Evolutionary conservation across 2,888 invertebrate species (phyloP), one percentile per base, ranked within the genome.

Genomic region (Pyrrhosoma nymphula): DNA sequence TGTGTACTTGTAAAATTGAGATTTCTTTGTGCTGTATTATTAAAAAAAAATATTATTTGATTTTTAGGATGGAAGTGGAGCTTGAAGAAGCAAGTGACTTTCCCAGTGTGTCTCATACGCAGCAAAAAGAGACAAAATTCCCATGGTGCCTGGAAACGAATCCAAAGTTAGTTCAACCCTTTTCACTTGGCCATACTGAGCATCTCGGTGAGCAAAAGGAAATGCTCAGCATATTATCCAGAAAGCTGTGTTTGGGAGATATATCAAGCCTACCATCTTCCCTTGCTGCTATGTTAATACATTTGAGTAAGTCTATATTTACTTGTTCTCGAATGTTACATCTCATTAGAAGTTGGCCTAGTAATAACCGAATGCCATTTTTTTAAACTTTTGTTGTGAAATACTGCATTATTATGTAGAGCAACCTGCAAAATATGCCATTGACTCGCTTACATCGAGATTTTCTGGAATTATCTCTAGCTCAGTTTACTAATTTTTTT

Each of bases 81-180:
- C 95, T 95, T 18, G 95, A 95, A 55, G 95, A 69, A 30, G 90
- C 69, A 10, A 69, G 56, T 89, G 95, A 30, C 35, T 95, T 95
- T 75, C 95, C 95, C 20, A 12, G 14, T 10, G 90, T 95, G 30
- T 82, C 95, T 30, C 95, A 95, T 88, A 63, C 95, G 16, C 95
- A 95, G n/a, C 95, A 95, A 56, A 93, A 69, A 47, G 95, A 95
- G 35, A 3, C 63, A 69, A 14, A 47, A 14, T 93, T 93, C 35
- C 93, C 93, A 47, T 93, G 93, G 93, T 69, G 69, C n/a, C 93
- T 93, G 14, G 47, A 47, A n/a, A 47, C 16, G 18, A 93, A 69
- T 69, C 26, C 39, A 93, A 18, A 26, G 20, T 93, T 47, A 16
- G 2, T 10, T 0, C 26, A 63, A n/a, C 2, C 26, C n/a, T 18